Evolutionary conservation across 2,888 invertebrate genomes (phyloP).

Genomic region (Alviniconcha strummeri): DNA sequence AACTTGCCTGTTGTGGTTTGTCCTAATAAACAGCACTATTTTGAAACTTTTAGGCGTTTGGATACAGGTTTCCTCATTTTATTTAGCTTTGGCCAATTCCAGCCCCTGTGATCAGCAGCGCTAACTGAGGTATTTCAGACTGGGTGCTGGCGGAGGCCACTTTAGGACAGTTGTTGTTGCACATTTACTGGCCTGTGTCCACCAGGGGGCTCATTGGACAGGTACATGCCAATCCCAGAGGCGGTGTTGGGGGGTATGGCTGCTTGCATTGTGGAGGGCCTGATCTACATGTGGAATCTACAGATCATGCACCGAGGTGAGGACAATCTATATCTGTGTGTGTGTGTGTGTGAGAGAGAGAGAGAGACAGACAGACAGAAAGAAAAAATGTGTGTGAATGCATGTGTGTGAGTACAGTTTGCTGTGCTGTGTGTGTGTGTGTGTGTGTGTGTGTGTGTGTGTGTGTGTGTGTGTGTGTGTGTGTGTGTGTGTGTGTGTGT

Average conservation of each 20-base stretch:
- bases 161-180: too few relatives aligned
- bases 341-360: neutral
- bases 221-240: slow-evolving; percentile 67
- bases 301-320: slow-evolving; percentile 73
- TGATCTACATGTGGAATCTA: slow-evolving; percentile 71
- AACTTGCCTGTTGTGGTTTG: too few relatives aligned
- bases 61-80: too few relatives aligned
- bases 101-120: too few relatives aligned
- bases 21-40: too few relatives aligned
- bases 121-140: too few relatives aligned
- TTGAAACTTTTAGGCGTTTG: too few relatives aligned
- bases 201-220: slow-evolving; percentile 71
- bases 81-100: too few relatives aligned
- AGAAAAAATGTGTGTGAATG: neutral
- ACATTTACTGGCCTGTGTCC: too few relatives aligned
- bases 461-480: slow-evolving; percentile 43
- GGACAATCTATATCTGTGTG: slow-evolving; percentile 1
- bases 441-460: slow-evolving; percentile 17
- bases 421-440: slow-evolving; percentile 12
- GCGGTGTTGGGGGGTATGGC: slow-evolving; percentile 70
- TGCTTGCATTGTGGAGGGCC: slow-evolving; percentile 67
- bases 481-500: too few relatives aligned
- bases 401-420: neutral
- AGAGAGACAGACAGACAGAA: neutral
- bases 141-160: too few relatives aligned